phyloP scores from a whole-genome alignment of 2,888 invertebrate genomes.

The Platynereis dumerilii region DNA sequence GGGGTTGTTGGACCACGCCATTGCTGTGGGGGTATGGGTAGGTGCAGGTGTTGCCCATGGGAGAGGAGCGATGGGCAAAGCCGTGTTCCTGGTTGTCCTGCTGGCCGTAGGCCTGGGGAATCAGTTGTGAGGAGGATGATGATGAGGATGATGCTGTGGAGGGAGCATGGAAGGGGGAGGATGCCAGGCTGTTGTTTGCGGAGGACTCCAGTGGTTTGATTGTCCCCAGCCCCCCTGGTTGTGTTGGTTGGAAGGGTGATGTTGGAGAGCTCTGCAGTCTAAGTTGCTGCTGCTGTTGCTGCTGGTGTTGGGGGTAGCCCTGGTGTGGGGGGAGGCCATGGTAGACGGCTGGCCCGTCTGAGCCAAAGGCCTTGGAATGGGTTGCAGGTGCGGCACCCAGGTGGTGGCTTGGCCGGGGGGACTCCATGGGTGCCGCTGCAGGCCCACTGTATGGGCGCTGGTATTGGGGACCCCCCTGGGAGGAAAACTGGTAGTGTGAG shows the following conservation, averaged over 20 bases:
- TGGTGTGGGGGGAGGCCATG: slow-evolving; percentile 7
- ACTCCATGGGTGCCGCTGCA: slow-evolving; percentile 12
- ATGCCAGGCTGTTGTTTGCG: background rate
- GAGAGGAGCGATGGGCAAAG: slow-evolving; percentile 24
- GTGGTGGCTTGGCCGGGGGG: slow-evolving; percentile 16
- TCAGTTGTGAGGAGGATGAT: slow-evolving; percentile 11
- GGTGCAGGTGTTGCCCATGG: slow-evolving; percentile 32
- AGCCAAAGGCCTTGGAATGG: no score
- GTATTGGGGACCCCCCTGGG: slow-evolving; percentile 5
- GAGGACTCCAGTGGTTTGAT: background rate
- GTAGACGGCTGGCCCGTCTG: background rate
- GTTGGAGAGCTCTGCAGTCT: background rate
- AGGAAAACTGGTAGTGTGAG: background rate
- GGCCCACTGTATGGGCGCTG: background rate
- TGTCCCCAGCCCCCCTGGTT: slow-evolving; percentile 2
- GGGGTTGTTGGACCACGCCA: slow-evolving; percentile 10
- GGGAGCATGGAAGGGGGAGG: slow-evolving; percentile 10
- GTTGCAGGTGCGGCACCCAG: background rate
- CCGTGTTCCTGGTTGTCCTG: slow-evolving; percentile 11
- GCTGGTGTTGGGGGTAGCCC: slow-evolving; percentile 9
- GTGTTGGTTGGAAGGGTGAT: slow-evolving; percentile 1
- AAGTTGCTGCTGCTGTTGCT: slow-evolving; percentile 15
- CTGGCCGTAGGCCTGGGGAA: slow-evolving; percentile 17
- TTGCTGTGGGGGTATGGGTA: slow-evolving; percentile 32
- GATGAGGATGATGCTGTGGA: slow-evolving; percentile 17